Conservation (phyloP, 2,797 vertebrate species). For the Oryzias sinensis region DNA sequence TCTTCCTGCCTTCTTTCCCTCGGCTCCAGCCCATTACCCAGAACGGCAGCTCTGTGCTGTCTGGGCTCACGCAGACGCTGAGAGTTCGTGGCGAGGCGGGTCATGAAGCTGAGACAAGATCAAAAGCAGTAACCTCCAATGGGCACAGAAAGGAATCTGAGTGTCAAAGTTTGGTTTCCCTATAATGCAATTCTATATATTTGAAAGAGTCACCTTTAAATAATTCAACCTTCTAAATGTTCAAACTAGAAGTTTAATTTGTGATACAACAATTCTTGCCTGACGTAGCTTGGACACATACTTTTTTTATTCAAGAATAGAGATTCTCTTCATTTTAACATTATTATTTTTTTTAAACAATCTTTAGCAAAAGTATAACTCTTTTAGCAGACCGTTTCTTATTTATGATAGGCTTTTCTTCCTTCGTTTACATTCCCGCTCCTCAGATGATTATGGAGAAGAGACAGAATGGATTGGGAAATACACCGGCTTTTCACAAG, state of each 20-base stretch:
- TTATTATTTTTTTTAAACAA: too few species aligned
- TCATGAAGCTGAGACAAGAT: slow-evolving; percentile 42
- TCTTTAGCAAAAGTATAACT: too few species aligned
- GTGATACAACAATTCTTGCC: too few species aligned
- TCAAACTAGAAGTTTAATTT: too few species aligned
- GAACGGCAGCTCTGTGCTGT: slow-evolving; percentile 46
- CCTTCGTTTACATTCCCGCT: background rate
- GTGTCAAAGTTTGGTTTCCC: background rate
- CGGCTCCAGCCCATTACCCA: slow-evolving; percentile 64
- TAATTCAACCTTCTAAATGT: too few species aligned
- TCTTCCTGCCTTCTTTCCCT: slow-evolving; percentile 28
- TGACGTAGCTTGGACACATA: too few species aligned
- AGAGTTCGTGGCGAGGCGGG: slow-evolving; percentile 26
- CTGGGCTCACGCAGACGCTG: slow-evolving; percentile 48
- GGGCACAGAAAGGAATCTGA: slow-evolving; percentile 11
- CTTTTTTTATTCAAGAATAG: too few species aligned
- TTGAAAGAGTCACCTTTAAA: too few species aligned
- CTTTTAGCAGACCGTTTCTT: background rate
- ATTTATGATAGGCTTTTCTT: background rate
- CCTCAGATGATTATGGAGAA: background rate
- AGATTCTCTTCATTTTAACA: too few species aligned
- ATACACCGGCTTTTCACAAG: too few species aligned
- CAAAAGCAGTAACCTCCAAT: slow-evolving; percentile 25
- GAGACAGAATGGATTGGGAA: too few species aligned
- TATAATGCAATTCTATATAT: background rate